Base-by-base conservation (phyloP, 2,797 vertebrate species). In the Mionectes olivaceus region DNA sequence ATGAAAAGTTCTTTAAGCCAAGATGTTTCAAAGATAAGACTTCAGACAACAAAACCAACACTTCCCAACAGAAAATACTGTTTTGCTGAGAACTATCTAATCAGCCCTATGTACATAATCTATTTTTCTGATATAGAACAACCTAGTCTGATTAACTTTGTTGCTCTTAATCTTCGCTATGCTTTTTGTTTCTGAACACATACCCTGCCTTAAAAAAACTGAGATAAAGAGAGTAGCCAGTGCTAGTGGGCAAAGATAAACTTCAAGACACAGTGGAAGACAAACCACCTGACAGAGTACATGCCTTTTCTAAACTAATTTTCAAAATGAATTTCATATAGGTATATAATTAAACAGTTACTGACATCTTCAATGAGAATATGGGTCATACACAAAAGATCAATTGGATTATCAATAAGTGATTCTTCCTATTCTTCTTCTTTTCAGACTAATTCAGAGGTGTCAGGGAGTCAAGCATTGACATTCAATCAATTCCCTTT, bases 281-380 rank as follows among this genome's bases (percentile, higher is more conserved):
- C 32, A 53, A 57, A 69, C 17, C 6, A 50, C 21, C 5, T 2
- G 1, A 55, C 6, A 64, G 39, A 0, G 0, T 23, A 57, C 13
- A 6, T 11, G 11, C 9, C 12, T 75, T 30, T 79, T 71, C 47
- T 44, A 56, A 9, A 24, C 8, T 27, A 3, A 47, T 37, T 46
- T 32, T 30, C 64, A 78, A 83, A 50, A 13, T 52, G 10, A 43
- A 65, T 60, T 61, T 47, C 68, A 70, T 24, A 37, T 17, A 47
- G 24, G 3, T 37, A 33, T 33, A 28, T 15, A 65, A 49, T 28
- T 65, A 56, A 55, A 19, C 28, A 68, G 22, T 32, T 59, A 24
- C n/a, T 78, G 27, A 68, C 11, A 56, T n/a, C 19, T 19, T 61
- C 24, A 65, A n/a, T 56, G 32, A 44, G 59, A 69, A 50, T 43